phyloP scores from a whole-genome alignment of 2,888 invertebrate species.

The Habroteleia sp. region DNA sequence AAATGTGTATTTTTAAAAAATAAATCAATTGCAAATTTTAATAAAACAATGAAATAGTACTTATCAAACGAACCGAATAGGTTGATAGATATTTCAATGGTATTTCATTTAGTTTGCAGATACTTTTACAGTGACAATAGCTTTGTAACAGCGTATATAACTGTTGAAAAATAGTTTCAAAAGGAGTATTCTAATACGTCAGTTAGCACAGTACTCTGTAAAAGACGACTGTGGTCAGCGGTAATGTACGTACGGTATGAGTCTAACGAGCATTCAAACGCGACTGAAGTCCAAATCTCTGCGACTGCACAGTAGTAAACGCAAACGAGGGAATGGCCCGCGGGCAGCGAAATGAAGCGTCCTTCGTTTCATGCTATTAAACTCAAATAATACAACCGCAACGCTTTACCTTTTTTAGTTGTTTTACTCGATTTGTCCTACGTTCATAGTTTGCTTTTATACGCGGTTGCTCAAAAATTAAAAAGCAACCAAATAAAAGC shows the following conservation, averaged over 20 bases:
- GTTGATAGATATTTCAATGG: not conserved
- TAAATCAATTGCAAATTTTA: no score
- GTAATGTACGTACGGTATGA: constrained; percentile 19
- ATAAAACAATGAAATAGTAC: constrained; percentile 5
- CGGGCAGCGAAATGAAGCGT: constrained; percentile 34
- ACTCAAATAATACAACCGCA: constrained; percentile 34
- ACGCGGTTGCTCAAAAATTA: no score
- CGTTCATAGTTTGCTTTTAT: no score
- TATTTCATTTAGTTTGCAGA: constrained; percentile 1
- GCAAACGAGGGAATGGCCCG: constrained; percentile 36
- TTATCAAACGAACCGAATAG: constrained; percentile 5
- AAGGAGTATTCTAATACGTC: constrained; percentile 14
- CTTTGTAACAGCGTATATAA: constrained; percentile 4
- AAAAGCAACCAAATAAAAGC: no score
- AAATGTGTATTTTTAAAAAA: no score
- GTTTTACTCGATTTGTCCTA: no score
- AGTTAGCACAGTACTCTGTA: constrained; percentile 16
- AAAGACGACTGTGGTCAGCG: constrained; percentile 30
- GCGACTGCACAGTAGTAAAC: constrained; percentile 35
- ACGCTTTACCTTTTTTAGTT: constrained; percentile 25
- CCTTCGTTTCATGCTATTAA: constrained; percentile 37
- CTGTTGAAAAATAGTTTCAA: constrained; percentile 19
- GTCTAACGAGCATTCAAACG: constrained; percentile 40
- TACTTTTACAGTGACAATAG: constrained; percentile 1
- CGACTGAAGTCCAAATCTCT: constrained; percentile 33